phyloP scores from a whole-genome alignment of 2,113 vertebrate species.

The Acanthisitta chloris region DNA sequence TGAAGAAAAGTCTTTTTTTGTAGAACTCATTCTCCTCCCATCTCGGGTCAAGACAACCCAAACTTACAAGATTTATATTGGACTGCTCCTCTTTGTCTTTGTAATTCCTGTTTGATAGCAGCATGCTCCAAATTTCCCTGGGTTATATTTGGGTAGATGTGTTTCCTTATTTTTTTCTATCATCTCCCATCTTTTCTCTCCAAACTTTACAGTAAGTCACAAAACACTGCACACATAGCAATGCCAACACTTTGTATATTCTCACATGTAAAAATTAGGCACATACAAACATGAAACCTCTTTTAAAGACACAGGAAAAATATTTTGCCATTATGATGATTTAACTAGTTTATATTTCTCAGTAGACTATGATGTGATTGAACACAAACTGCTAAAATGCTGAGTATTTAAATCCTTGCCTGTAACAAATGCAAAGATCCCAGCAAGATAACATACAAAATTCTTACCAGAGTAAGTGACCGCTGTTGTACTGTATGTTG shows the following conservation, averaged over 20 bases:
- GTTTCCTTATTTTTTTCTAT: background rate
- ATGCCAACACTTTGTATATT: background rate
- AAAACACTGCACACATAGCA: background rate
- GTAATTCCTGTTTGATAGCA: background rate
- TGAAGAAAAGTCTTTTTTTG: background rate
- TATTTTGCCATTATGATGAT: background rate
- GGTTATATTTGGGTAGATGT: background rate
- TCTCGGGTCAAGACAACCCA: background rate
- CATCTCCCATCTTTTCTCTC: background rate
- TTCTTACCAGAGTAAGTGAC: conserved; percentile 93
- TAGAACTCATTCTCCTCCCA: background rate
- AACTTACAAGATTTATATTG: background rate
- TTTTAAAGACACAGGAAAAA: background rate
- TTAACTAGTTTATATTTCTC: background rate
- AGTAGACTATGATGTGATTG: background rate
- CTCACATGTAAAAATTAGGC: background rate
- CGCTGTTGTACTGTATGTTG: conserved; percentile 94
- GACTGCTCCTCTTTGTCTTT: background rate
- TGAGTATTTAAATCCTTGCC: background rate
- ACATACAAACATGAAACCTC: background rate
- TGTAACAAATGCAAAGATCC: background rate
- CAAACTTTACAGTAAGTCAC: background rate
- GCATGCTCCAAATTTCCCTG: background rate
- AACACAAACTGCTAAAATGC: background rate
- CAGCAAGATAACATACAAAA: background rate